These are phyloP conservation scores for Meloidogyne hapla DNA, from an alignment of 1,140 invertebrate species.

Conservation along the genomic window DNA sequence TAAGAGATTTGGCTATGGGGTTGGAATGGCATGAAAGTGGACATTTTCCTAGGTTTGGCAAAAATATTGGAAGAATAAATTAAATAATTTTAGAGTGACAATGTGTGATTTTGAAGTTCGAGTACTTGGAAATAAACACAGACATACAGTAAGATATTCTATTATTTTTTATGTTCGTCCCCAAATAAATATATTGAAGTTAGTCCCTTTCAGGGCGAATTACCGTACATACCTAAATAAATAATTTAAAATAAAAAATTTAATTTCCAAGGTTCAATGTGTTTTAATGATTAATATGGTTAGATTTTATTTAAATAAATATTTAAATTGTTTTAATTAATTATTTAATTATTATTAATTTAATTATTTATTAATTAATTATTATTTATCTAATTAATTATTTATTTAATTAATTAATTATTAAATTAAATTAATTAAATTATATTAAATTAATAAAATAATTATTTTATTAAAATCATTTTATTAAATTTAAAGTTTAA, in stretches of 20 bases:
- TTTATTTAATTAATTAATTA: no score
- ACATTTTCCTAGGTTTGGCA: slow-evolving; percentile 56
- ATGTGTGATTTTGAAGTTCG: slow-evolving; percentile 65
- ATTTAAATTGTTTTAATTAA: no score
- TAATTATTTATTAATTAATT: no score
- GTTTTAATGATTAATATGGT: slow-evolving; percentile 65
- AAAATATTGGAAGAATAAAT: not conserved
- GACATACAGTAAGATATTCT: slow-evolving; percentile 55
- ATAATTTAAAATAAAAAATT: no score
- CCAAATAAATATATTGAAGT: no score
- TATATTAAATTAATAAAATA: no score
- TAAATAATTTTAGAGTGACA: slow-evolving; percentile 66
- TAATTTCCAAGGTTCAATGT: slow-evolving; percentile 47
- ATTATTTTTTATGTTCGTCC: no score
- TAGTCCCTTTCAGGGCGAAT: no score
- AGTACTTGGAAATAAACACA: slow-evolving; percentile 64
- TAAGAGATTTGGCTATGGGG: slow-evolving; percentile 65
- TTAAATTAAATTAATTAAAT: no score
- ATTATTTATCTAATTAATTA: no score
- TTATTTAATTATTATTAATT: no score
- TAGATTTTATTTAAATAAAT: slow-evolving; percentile 62
- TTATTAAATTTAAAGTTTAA: slow-evolving; percentile 41
- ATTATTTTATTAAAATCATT: slow-evolving; percentile 59
- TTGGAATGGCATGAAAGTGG: slow-evolving; percentile 65
- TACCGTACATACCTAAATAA: no score